phyloP scores from a whole-genome alignment of 2,797 vertebrate species.

The Acrossocheilus wenchowensis region DNA sequence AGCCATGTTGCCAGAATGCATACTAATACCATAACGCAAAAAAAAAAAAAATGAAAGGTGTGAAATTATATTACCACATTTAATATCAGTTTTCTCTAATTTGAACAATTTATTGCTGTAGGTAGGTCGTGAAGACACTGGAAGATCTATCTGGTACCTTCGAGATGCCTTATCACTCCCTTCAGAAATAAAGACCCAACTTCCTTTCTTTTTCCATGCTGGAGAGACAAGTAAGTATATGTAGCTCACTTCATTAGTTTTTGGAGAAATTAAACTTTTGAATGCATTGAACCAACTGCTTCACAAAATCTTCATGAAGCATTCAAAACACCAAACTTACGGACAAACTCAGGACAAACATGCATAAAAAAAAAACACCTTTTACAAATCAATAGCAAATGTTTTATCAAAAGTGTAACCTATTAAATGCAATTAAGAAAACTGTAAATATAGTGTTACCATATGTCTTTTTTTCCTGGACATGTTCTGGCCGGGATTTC shows the following conservation, averaged over 20 bases:
- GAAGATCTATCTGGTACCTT: conserved; percentile 83
- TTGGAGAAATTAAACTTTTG: not conserved
- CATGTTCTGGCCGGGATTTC: not conserved
- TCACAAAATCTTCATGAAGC: not conserved
- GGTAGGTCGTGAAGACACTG: conserved; percentile 90
- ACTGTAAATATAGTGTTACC: not conserved
- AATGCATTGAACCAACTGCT: not conserved
- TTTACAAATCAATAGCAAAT: not conserved
- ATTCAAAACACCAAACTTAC: not conserved
- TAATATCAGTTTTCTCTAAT: not conserved
- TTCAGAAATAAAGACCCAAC: conserved; percentile 65
- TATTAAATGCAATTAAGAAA: not conserved
- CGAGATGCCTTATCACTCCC: conserved; percentile 84
- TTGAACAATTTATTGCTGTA: conserved; percentile 55
- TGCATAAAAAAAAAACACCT: not conserved
- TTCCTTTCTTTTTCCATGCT: conserved; percentile 92
- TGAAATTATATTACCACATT: not conserved
- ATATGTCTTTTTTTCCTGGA: not conserved
- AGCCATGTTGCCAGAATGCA: not conserved
- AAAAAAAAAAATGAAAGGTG: not conserved
- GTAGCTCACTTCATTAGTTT: not conserved
- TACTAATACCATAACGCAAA: not conserved
- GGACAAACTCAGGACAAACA: not conserved
- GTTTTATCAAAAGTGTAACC: not conserved
- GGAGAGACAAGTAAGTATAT: conserved; percentile 87